Percentiles rank a stretch among this genome's conserved stretches.
These are phyloP conservation scores for Muscicapa comitata DNA, from an alignment of 2,797 vertebrate genomes.

Conservation along the genomic window DNA sequence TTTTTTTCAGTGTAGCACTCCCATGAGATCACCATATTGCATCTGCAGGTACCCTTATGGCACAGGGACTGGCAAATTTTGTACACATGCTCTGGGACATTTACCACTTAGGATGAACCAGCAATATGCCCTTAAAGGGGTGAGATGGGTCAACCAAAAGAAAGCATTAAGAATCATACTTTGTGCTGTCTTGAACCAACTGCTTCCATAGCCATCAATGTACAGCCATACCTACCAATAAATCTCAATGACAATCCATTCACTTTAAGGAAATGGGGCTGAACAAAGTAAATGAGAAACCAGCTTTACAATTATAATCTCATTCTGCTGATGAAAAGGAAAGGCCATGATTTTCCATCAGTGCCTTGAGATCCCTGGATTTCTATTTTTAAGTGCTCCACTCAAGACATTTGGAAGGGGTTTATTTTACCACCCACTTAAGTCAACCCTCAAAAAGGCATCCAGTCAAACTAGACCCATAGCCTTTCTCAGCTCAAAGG, in stretches of 20 bases:
- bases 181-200: not conserved
- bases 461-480: not conserved
- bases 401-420: not conserved
- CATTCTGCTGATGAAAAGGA: not conserved
- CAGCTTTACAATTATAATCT: not conserved
- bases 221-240: not conserved
- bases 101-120: not conserved
- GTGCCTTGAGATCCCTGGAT: not conserved
- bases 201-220: not conserved
- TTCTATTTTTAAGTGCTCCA: not conserved
- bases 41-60: not conserved
- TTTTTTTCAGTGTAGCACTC: not conserved
- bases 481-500: not conserved
- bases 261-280: not conserved
- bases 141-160: not conserved
- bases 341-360: not conserved
- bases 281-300: conserved; percentile 6
- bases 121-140: not conserved
- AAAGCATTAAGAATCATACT: not conserved
- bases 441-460: not conserved
- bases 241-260: not conserved
- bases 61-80: not conserved
- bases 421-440: not conserved
- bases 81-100: not conserved
- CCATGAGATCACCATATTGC: conserved; percentile 4